Evolutionary conservation across 1,140 invertebrate genomes (phyloP).

Genomic region (Pogonomyrmex barbatus): DNA sequence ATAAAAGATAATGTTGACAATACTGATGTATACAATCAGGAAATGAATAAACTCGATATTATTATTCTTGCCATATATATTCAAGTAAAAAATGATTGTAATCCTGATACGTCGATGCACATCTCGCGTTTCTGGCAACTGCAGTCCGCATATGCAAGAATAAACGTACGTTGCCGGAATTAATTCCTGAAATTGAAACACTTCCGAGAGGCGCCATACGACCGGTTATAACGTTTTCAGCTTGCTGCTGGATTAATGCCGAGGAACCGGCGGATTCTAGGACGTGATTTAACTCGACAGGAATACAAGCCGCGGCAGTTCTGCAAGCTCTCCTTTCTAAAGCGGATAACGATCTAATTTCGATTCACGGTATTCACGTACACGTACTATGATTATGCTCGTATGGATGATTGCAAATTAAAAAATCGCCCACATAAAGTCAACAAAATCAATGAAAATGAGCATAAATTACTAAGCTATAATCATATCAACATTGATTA

Average conservation of each 20-base stretch:
- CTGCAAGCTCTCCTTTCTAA: slow-evolving; percentile 34
- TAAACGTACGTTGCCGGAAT: slow-evolving; percentile 48
- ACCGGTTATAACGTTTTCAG: slow-evolving; percentile 53
- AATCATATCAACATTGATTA: not conserved
- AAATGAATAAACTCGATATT: slow-evolving; percentile 25
- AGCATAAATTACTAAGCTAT: not conserved
- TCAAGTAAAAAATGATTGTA: slow-evolving; percentile 19
- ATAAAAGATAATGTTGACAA: slow-evolving; percentile 13
- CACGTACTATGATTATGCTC: not conserved
- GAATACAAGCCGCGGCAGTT: slow-evolving; percentile 40
- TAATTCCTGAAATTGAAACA: slow-evolving; percentile 60
- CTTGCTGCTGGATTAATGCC: slow-evolving; percentile 49
- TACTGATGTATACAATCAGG: slow-evolving; percentile 5
- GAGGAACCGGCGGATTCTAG: slow-evolving; percentile 36
- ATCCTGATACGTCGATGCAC: slow-evolving; percentile 29
- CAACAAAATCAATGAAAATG: slow-evolving; percentile 19
- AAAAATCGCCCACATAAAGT: not conserved
- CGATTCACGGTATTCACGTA: slow-evolving; percentile 26
- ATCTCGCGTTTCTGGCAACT: slow-evolving; percentile 8
- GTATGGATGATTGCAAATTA: slow-evolving; percentile 17
- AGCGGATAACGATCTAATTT: slow-evolving; percentile 47
- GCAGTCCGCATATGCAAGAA: slow-evolving; percentile 12
- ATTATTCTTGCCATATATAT: slow-evolving; percentile 11
- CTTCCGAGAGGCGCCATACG: slow-evolving; percentile 44
- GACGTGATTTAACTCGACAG: slow-evolving; percentile 54